Evolutionary conservation across 1,140 invertebrate species (phyloP).

Genomic region (Drosophila sp.): DNA sequence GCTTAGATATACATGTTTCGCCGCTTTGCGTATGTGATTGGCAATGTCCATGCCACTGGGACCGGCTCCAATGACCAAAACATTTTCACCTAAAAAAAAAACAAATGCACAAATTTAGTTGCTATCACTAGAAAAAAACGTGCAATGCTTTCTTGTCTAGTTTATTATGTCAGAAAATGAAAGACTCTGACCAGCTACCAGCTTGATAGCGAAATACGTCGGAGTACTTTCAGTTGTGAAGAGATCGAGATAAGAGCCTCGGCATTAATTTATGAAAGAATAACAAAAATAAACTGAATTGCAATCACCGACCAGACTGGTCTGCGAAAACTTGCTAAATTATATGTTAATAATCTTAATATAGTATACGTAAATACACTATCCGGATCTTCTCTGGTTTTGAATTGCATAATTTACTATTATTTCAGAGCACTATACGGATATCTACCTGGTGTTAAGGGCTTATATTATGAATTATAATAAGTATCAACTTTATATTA

Average conservation of each 20-base stretch:
- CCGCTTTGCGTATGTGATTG: constrained; percentile 88
- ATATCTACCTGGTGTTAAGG: too few species aligned
- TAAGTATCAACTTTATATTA: too few species aligned
- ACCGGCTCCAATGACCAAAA: constrained; percentile 93
- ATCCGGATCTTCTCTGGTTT: neutral
- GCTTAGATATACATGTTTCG: constrained; percentile 87
- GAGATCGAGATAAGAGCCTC: constrained; percentile 30
- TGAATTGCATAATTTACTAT: too few species aligned
- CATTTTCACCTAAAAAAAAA: constrained; percentile 79
- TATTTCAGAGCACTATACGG: too few species aligned
- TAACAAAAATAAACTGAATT: constrained; percentile 20
- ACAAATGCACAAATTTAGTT: neutral
- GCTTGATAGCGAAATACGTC: constrained; percentile 7
- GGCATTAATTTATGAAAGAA: constrained; percentile 43
- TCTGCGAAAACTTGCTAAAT: neutral
- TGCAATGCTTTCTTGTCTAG: constrained; percentile 23
- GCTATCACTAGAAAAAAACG: constrained; percentile 40
- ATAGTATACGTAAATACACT: neutral
- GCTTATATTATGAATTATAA: too few species aligned
- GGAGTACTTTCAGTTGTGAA: constrained; percentile 27
- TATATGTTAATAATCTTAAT: constrained; percentile 7
- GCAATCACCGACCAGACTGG: neutral
- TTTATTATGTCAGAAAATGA: constrained; percentile 34
- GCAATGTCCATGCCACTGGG: constrained; percentile 95
- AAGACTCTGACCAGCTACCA: constrained; percentile 26